Evolutionary conservation across 2,113 vertebrate genomes (phyloP).

Genomic region (Mormyrus lacerda): DNA sequence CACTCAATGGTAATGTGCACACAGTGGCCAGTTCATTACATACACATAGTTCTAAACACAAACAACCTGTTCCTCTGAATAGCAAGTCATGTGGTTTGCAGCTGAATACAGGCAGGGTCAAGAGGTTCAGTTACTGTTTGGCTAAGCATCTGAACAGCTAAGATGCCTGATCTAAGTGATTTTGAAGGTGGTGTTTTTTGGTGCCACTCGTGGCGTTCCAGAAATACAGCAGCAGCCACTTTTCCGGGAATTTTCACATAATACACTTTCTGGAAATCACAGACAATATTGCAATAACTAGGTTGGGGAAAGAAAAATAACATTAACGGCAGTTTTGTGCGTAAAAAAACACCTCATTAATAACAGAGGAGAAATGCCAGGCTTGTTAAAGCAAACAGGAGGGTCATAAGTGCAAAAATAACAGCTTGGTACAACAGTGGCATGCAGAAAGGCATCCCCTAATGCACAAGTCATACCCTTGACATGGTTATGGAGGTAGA

Average conservation of each 20-base stretch:
- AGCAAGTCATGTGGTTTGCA: background rate
- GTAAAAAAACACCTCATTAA: background rate
- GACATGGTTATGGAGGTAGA: background rate
- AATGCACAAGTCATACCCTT: background rate
- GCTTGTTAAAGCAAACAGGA: background rate
- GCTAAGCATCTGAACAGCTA: background rate
- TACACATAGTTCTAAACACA: background rate
- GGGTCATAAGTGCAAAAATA: background rate
- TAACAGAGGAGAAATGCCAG: background rate
- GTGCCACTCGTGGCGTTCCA: background rate
- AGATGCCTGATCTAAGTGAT: background rate
- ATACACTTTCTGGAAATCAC: background rate
- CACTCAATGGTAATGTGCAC: background rate
- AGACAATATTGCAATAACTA: background rate
- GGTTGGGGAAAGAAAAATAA: background rate
- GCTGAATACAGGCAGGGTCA: background rate
- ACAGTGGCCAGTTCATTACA: background rate
- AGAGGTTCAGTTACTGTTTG: background rate
- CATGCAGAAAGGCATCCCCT: background rate
- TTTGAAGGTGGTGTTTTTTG: background rate
- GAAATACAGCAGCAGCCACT: background rate
- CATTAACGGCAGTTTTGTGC: background rate
- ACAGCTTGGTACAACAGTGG: background rate
- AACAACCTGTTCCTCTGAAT: background rate
- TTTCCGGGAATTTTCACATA: background rate